phyloP scores from a whole-genome alignment of 2,797 vertebrate species.

The Rhinoraja longicauda region DNA sequence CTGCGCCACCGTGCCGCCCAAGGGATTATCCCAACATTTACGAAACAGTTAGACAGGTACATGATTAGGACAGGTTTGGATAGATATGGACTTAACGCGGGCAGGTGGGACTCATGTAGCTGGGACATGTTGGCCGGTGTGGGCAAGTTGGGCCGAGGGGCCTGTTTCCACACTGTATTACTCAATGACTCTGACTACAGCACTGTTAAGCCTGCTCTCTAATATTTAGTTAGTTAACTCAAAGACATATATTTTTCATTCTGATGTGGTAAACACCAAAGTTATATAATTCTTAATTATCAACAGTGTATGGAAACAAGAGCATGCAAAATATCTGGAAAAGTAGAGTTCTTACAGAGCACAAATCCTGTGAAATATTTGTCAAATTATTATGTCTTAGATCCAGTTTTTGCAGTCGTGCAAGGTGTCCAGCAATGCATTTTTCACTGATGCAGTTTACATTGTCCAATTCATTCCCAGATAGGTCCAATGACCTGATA shows the following conservation, averaged over 20 bases:
- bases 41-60: no score
- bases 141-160: no score
- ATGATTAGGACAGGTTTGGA: no score
- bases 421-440: conserved; percentile 65
- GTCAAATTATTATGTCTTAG: conserved; percentile 78
- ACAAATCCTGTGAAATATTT: conserved; percentile 71
- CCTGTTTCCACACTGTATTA: no score
- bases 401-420: conserved; percentile 76
- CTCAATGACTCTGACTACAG: neutral
- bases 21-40: no score
- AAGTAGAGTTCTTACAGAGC: conserved; percentile 62
- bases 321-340: neutral
- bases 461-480: conserved; percentile 81
- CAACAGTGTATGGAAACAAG: neutral
- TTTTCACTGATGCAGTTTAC: conserved; percentile 72
- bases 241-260: neutral
- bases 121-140: no score
- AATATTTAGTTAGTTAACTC: neutral
- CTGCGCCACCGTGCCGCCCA: no score
- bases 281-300: neutral
- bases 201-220: neutral
- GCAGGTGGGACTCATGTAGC: no score
- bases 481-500: conserved; percentile 83
- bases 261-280: neutral
- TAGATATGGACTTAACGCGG: no score